phyloP scores from a whole-genome alignment of 2,113 vertebrate species.

The Marmota monax region DNA sequence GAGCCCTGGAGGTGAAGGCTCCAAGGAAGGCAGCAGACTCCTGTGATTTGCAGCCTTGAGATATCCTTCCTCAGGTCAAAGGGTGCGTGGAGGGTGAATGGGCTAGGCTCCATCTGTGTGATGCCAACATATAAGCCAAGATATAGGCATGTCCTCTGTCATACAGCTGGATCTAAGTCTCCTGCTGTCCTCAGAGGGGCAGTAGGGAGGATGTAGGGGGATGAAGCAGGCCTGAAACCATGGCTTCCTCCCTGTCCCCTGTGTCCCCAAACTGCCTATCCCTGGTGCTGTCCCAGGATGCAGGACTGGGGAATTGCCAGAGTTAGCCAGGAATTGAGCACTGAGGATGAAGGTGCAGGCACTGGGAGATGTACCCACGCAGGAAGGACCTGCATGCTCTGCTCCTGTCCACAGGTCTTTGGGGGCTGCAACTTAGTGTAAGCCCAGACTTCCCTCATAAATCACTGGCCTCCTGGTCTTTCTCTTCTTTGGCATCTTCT shows the following conservation, averaged over 20 bases:
- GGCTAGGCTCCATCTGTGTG: neutral
- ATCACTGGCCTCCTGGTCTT: constrained; percentile 67
- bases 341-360: constrained; percentile 6
- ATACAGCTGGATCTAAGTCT: neutral
- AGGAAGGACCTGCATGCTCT: neutral
- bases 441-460: constrained; percentile 54
- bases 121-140: neutral
- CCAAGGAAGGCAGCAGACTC: neutral
- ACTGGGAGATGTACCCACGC: neutral
- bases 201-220: neutral
- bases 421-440: constrained; percentile 53
- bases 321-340: neutral
- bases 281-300: neutral
- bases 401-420: constrained; percentile 11
- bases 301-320: neutral
- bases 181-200: neutral
- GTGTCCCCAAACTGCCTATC: neutral
- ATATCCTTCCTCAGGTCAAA: neutral
- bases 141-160: neutral
- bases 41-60: neutral
- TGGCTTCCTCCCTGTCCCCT: neutral
- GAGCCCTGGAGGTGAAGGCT: neutral
- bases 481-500: constrained; percentile 62
- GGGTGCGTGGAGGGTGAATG: neutral
- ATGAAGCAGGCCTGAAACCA: neutral